These are phyloP conservation scores for Plebejus anna DNA, from an alignment of 2,888 invertebrate genomes.

Conservation along the genomic window DNA sequence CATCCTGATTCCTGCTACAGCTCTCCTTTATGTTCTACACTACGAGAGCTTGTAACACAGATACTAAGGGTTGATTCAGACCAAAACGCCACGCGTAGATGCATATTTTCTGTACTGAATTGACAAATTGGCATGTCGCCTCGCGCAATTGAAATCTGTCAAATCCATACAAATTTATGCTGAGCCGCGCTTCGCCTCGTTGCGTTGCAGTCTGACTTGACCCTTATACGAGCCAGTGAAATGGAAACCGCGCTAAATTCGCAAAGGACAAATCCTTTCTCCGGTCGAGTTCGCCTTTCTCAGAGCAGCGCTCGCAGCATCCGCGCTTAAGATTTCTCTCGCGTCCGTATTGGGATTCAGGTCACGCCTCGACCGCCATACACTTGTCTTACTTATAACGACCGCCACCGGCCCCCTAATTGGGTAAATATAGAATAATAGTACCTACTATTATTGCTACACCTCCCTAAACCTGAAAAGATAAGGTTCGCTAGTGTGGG, in stretches of 20 bases:
- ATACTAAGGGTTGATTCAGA: background rate
- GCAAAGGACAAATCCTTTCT: constrained; percentile 60
- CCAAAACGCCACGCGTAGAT: no score
- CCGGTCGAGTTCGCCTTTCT: constrained; percentile 47
- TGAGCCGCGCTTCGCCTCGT: no score
- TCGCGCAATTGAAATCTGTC: no score
- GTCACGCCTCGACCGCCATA: constrained; percentile 59
- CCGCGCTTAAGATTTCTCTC: constrained; percentile 67
- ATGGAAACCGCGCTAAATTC: constrained; percentile 6
- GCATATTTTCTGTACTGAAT: no score
- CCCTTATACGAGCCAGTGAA: background rate
- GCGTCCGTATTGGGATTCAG: constrained; percentile 72
- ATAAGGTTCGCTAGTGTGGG: background rate
- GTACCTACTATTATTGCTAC: background rate
- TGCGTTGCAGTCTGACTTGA: no score
- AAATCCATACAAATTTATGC: no score
- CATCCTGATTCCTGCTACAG: background rate
- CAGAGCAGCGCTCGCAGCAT: constrained; percentile 42
- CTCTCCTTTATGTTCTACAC: background rate
- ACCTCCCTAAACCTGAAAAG: background rate
- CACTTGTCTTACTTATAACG: constrained; percentile 40
- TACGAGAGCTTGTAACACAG: background rate
- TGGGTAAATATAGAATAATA: constrained; percentile 5
- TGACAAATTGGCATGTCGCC: no score
- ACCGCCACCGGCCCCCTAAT: background rate